Evolutionary conservation across 2,888 invertebrate genomes (phyloP), one percentile per base, ranked within the genome.

Genomic region (Diloba caeruleocephala): DNA sequence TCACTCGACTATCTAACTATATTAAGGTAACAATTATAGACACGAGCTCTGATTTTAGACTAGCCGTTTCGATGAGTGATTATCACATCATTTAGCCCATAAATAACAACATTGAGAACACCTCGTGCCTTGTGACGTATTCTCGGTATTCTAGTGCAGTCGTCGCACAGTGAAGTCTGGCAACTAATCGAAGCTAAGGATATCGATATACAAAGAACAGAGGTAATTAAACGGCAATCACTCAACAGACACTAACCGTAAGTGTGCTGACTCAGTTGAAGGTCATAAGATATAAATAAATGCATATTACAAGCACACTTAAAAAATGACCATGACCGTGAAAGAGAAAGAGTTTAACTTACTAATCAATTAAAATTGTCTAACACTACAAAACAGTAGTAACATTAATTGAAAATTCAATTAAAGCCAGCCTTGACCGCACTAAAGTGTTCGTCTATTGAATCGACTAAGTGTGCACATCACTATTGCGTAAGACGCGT

Each of bases 391-490:
- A n/a, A n/a, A 8, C 14, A 15, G 23, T 25, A 25, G 32, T 8
- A 17, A 10, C 10, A 33, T n/a, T 8, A 37, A 41, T 42, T 39
- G 7, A 44, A 57, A 61, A 49, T 61, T 48, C 68, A 65, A 70
- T 75, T 59, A 67, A 38, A 50, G 25, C n/a, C 49, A 39, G 15
- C 77, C 77, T 73, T 77, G 78, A 68, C 77, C 67, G 44, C 45
- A 33, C 63, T 48, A 45, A 33, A 50, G 52, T 52, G 41, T 50
- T 62, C 52, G 49, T 54, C 36, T 52, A 54, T 53, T 70, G 69
- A 59, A 68, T 74, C 50, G 59, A 43, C 51, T 51, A 50, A 57
- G 57, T 60, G 67, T 60, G 67, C 73, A 69, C 76, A 73, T 68
- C 74, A 39, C 46, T 59, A 36, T 67, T 67, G 55, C 67, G 65